Percentiles rank a stretch among this genome's conserved stretches.
phyloP scores from a whole-genome alignment of 2,888 invertebrate genomes.

The Morpho deidamia region DNA sequence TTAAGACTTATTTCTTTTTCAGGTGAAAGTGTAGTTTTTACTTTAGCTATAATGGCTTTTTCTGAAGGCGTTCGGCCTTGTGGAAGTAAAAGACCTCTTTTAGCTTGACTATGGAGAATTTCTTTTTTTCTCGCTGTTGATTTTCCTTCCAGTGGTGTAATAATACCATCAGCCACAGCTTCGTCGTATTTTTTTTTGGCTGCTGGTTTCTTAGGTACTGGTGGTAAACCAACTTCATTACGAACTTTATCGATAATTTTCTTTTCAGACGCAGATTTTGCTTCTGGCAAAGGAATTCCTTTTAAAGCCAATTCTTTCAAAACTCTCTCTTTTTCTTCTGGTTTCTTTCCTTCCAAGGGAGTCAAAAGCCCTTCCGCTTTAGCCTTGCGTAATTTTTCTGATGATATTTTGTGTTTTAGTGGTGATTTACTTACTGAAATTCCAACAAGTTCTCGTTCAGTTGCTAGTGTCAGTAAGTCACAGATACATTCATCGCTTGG shows the following conservation, averaged over 20 bases:
- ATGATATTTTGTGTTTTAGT: conserved; percentile 6
- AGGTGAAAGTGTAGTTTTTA: conserved; percentile 31
- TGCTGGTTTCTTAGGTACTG: conserved; percentile 26
- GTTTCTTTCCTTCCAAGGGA: conserved; percentile 17
- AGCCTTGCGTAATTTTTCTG: conserved; percentile 25
- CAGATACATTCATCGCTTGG: conserved; percentile 41
- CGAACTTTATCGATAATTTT: conserved; percentile 29
- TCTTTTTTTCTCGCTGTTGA: conserved; percentile 30
- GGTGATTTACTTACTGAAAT: too few species aligned
- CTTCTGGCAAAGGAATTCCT: conserved; percentile 25
- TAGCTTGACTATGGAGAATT: conserved; percentile 27
- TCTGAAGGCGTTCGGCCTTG: conserved; percentile 34
- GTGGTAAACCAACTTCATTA: conserved; percentile 17
- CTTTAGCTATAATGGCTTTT: conserved; percentile 31
- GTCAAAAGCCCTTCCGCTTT: conserved; percentile 29
- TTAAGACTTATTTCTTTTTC: conserved; percentile 9
- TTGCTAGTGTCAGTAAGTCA: conserved; percentile 23
- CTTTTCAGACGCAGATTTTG: conserved; percentile 29
- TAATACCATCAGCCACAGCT: conserved; percentile 29
- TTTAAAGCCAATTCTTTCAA: conserved; percentile 17
- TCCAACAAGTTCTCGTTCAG: too few species aligned
- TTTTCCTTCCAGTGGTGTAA: conserved; percentile 36
- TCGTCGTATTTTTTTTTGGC: conserved; percentile 22
- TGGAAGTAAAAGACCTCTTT: conserved; percentile 31
- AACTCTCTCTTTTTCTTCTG: conserved; percentile 24